Evolutionary conservation across 2,113 vertebrate species (phyloP).

Genomic region (Oreocharis arfaki): DNA sequence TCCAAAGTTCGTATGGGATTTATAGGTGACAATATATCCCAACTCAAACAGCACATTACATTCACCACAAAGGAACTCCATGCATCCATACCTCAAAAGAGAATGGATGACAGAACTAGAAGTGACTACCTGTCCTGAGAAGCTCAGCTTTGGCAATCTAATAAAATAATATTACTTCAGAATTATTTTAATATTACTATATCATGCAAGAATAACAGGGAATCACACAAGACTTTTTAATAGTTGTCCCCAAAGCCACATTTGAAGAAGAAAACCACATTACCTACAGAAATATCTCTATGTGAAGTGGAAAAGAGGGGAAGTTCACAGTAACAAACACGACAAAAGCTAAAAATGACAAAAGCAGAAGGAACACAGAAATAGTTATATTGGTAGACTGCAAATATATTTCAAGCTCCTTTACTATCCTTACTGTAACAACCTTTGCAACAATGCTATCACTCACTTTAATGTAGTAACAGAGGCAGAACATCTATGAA

Average conservation of each 20-base stretch:
- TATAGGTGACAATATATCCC: background rate
- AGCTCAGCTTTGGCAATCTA: background rate
- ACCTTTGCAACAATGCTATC: background rate
- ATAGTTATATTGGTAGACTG: background rate
- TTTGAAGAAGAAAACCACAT: background rate
- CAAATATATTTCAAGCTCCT: background rate
- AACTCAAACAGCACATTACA: accelerated
- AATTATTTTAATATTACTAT: background rate
- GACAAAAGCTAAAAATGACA: background rate
- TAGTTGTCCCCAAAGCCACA: background rate
- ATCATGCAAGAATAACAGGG: background rate
- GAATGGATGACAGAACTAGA: background rate
- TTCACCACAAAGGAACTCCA: background rate
- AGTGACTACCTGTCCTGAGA: background rate
- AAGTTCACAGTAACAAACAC: background rate
- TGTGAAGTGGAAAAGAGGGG: background rate
- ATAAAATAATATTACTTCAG: background rate
- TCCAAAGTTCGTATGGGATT: background rate
- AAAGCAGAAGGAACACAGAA: background rate
- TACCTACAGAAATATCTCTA: background rate
- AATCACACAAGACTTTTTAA: background rate
- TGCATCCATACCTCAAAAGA: background rate
- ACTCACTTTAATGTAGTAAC: background rate
- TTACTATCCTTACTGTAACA: background rate
- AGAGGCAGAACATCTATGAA: background rate